Base-by-base conservation (phyloP, 1,140 invertebrate species). In the Drosophila littoralis region DNA sequence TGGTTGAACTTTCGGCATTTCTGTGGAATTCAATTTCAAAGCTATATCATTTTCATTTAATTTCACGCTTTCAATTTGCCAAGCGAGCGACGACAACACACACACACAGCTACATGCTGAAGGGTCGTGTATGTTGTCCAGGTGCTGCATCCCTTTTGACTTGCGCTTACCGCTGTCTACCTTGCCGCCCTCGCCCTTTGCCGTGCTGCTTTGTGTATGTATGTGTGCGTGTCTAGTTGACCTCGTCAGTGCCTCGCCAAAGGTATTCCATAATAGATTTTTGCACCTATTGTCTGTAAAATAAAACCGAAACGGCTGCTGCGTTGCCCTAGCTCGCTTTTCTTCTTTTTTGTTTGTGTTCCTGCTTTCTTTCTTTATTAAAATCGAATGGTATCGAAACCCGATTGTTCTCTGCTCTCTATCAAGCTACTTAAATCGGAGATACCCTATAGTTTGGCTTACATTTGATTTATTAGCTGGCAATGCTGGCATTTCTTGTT, bases 41-140 rank as follows among this genome's bases (percentile, higher is more conserved):
- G 82, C 82, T 77, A 82, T 88, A 86, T 88, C 79, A 86, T 82
- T 88, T 86, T 86, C 83, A 88, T 82, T 86, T 86, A 88, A 86
- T 86, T 86, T 86, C 68, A 86, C 79, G 82, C 79, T 88, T 85
- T 86, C 79, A 86, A 85, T 82, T 82, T 86, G 75, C 71, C 70
- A 76, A 75, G 75, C 22, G 36, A 43, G 38, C 13, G n/a, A 45
- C 68, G 40, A 38, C 48, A 51, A 32, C 64, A 69, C 77, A 64
- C 74, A 72, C 46, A 51, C 35, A 12, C 50, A 48, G 65, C 65
- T 36, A 74, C 58, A 54, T 50, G 48, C n/a, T 22, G 61, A 28
- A 43, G 43, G 22, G 36, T 55, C 66, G 17, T 54, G 65, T 15
- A 6, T 43, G 45, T 69, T 75, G 22, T 28, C 4, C 22, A 28